phyloP scores from a whole-genome alignment of 2,888 invertebrate species.

The Ophion slaviceki region DNA sequence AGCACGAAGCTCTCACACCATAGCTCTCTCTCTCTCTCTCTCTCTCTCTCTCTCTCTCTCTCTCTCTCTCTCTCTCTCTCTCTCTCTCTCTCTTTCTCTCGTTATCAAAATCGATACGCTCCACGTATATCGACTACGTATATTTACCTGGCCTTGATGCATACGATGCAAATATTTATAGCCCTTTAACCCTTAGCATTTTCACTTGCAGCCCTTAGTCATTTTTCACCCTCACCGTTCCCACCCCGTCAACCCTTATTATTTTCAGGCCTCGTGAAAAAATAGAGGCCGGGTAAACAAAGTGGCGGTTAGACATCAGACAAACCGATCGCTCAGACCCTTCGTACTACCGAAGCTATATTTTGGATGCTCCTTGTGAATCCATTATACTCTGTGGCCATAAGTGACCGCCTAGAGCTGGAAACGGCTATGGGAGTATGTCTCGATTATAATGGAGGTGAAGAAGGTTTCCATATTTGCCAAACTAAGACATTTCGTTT shows the following conservation, averaged over 20 bases:
- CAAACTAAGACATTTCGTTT: too few species aligned
- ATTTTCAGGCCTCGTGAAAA: not conserved
- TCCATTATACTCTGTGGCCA: too few species aligned
- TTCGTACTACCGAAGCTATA: too few species aligned
- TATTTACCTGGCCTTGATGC: conserved; percentile 1
- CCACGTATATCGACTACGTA: not conserved
- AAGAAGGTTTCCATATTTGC: too few species aligned
- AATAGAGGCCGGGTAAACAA: not conserved
- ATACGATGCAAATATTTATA: not conserved
- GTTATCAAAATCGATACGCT: conserved; percentile 35
- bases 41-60: too few species aligned
- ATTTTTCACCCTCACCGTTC: not conserved
- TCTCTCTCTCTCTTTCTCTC: not conserved
- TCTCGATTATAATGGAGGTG: too few species aligned
- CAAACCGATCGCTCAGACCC: too few species aligned
- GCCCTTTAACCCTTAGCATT: not conserved
- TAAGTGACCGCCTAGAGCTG: too few species aligned
- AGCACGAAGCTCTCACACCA: conserved; percentile 22
- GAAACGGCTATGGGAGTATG: too few species aligned
- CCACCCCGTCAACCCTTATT: not conserved
- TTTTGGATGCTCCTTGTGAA: too few species aligned
- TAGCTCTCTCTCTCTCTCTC: conserved; percentile 1
- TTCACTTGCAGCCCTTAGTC: conserved; percentile 4
- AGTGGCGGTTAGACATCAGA: too few species aligned
- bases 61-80: too few species aligned